A percentile compares a stretch with the other conserved stretches of the same genome.
These are phyloP conservation scores for Girardia tigrina DNA, from an alignment of 2,888 invertebrate species.

Conservation along the genomic window DNA sequence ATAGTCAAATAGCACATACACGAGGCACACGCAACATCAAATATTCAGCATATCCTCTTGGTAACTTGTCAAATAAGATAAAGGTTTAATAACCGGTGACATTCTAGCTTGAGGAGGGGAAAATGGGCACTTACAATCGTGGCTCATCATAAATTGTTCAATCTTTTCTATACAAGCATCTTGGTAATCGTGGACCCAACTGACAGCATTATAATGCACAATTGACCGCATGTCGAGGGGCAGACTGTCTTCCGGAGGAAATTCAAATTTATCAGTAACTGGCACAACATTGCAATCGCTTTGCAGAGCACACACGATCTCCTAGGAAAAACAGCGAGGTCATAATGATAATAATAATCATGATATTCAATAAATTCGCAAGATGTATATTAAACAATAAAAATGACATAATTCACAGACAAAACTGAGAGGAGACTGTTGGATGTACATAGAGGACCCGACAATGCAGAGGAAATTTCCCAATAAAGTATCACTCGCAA, in stretches of 20 bases:
- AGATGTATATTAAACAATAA: too few relatives aligned
- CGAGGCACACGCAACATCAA: neutral
- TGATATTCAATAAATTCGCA: too few relatives aligned
- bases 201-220: constrained; percentile 83
- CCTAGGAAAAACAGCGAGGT: too few relatives aligned
- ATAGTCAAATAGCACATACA: too few relatives aligned
- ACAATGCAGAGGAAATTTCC: too few relatives aligned
- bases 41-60: neutral
- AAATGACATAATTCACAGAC: too few relatives aligned
- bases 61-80: constrained; percentile 8
- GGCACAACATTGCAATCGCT: constrained; percentile 96
- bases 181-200: constrained; percentile 96
- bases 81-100: constrained; percentile 3
- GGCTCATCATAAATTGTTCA: constrained; percentile 69
- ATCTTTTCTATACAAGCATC: constrained; percentile 97
- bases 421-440: too few relatives aligned
- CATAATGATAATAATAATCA: too few relatives aligned
- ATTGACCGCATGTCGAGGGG: constrained; percentile 92
- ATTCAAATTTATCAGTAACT: constrained; percentile 88
- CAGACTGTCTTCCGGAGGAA: constrained; percentile 80
- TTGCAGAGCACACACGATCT: constrained; percentile 86
- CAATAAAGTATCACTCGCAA: too few relatives aligned
- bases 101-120: constrained; percentile 25
- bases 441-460: too few relatives aligned
- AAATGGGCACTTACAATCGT: neutral